A percentile compares a stretch with the other conserved stretches of the same genome.
These are phyloP conservation scores for Rostratula benghalensis DNA, from an alignment of 2,113 vertebrate species.

Conservation along the genomic window DNA sequence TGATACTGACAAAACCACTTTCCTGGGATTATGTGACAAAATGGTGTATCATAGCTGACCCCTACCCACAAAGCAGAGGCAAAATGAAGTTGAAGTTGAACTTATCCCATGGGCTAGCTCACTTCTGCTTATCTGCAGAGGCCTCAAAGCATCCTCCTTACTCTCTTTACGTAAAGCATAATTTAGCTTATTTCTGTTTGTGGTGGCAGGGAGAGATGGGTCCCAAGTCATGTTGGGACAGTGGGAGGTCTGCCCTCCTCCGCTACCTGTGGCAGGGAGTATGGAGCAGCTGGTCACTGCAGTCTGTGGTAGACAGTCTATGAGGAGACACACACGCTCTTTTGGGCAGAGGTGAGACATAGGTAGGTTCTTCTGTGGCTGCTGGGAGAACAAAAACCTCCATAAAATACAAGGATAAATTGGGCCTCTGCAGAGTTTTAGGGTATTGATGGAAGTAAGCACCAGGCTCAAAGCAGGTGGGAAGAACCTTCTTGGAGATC, in stretches of 20 bases:
- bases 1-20: not conserved
- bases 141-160: not conserved
- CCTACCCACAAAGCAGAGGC: not conserved
- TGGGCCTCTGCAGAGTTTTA: not conserved
- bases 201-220: not conserved
- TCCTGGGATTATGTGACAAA: not conserved
- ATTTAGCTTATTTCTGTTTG: not conserved
- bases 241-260: not conserved
- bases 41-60: not conserved
- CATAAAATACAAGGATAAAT: not conserved
- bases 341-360: not conserved
- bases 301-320: not conserved
- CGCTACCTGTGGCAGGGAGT: not conserved
- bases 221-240: rapidly evolving
- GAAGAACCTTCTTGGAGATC: not conserved
- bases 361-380: not conserved
- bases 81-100: not conserved
- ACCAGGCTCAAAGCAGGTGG: not conserved
- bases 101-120: not conserved
- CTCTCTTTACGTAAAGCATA: not conserved
- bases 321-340: rapidly evolving
- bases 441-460: not conserved
- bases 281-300: not conserved
- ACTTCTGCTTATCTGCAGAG: not conserved
- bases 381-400: not conserved